Percentiles rank a stretch among this genome's conserved stretches.
Evolutionary conservation across 2,113 vertebrate genomes (phyloP).

Genomic region (Brachypodius melanocephalos): DNA sequence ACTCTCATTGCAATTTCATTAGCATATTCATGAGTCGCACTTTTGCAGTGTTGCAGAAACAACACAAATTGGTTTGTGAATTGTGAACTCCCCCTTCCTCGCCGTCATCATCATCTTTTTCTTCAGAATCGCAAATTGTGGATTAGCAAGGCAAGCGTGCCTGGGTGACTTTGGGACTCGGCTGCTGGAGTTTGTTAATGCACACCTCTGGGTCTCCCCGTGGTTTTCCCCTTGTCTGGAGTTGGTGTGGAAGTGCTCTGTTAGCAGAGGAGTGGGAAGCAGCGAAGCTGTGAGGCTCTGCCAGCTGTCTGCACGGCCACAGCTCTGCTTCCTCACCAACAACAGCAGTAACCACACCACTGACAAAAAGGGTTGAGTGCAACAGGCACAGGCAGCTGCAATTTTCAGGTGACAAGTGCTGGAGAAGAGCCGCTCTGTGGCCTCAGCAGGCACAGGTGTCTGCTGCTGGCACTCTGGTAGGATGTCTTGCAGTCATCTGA

Average conservation of each 20-base stretch:
- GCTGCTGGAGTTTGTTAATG: neutral
- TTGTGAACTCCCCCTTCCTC: constrained; percentile 77
- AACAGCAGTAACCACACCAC: fast-evolving
- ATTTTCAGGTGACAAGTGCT: neutral
- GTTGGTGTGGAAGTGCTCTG: fast-evolving
- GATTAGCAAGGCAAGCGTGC: constrained; percentile 48
- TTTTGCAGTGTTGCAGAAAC: constrained; percentile 84
- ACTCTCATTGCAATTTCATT: constrained; percentile 78
- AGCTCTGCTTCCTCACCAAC: neutral
- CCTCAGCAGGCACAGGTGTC: fast-evolving
- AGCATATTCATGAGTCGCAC: constrained; percentile 80
- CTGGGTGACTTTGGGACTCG: constrained; percentile 20
- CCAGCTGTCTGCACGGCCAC: neutral
- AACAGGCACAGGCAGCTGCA: neutral
- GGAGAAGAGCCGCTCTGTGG: fast-evolving
- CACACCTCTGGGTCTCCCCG: neutral
- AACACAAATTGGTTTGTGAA: constrained; percentile 81
- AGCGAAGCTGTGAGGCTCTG: neutral
- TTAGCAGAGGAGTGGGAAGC: fast-evolving
- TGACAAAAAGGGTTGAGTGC: neutral
- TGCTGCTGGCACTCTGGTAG: neutral
- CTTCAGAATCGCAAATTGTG: constrained; percentile 54
- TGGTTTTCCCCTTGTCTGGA: neutral
- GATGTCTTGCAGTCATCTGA: neutral
- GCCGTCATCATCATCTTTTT: neutral